Conservation (phyloP, 2,888 invertebrate species). For the Mayetiola destructor region DNA sequence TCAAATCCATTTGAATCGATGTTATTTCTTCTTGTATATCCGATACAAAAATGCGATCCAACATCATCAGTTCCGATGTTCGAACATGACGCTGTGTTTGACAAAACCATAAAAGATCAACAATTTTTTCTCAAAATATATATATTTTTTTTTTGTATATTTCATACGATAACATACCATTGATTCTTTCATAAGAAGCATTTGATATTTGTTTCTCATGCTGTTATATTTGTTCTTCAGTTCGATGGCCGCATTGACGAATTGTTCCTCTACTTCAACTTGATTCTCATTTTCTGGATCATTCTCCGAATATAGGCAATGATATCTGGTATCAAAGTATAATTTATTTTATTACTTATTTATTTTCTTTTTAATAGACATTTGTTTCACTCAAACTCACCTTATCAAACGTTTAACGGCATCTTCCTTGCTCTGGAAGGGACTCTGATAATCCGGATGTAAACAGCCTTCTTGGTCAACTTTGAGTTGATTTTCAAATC, state of each 20-base stretch:
- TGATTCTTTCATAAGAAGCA: constrained; percentile 58
- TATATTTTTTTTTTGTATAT: not conserved
- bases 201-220: constrained; percentile 59
- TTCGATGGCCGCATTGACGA: constrained; percentile 50
- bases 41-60: constrained; percentile 56
- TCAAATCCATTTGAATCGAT: constrained; percentile 40
- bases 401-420: constrained; percentile 59
- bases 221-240: constrained; percentile 53
- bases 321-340: too few relatives aligned
- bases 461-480: constrained; percentile 60
- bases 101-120: not conserved
- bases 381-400: constrained; percentile 19
- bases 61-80: constrained; percentile 62
- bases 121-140: not conserved
- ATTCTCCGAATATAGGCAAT: constrained; percentile 48
- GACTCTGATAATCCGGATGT: constrained; percentile 56
- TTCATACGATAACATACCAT: constrained; percentile 45
- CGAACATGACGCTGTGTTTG: constrained; percentile 47
- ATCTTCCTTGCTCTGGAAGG: constrained; percentile 55
- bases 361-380: not conserved
- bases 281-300: constrained; percentile 5
- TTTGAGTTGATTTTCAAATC: constrained; percentile 59
- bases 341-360: not conserved
- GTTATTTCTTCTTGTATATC: constrained; percentile 53
- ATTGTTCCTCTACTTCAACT: constrained; percentile 53